A percentile compares a stretch with the other conserved stretches of the same genome.
Conservation (phyloP, 2,888 invertebrate species). For the Rutpela maculata region DNA sequence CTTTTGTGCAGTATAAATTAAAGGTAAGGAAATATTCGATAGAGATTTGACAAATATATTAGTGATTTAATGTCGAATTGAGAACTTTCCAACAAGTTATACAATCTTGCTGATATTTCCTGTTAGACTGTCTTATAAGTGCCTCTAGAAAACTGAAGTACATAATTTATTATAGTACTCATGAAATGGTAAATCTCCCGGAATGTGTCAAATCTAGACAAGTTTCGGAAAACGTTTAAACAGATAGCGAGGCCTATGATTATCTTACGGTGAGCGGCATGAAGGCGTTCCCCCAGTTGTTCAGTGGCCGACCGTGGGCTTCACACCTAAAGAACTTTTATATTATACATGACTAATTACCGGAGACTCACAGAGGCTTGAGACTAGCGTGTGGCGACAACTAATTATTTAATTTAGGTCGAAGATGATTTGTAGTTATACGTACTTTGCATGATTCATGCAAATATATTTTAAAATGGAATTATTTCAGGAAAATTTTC, state of each 20-base stretch:
- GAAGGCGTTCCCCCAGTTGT: not conserved
- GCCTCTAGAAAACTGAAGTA: no score
- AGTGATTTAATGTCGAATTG: no score
- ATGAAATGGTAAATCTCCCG: not conserved
- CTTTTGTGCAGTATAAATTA: no score
- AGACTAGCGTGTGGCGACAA: slow-evolving; percentile 28
- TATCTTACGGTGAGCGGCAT: not conserved
- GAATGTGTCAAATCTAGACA: not conserved
- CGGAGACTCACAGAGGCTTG: slow-evolving; percentile 2
- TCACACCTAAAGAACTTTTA: not conserved
- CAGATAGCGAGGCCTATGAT: not conserved
- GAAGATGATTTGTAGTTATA: not conserved
- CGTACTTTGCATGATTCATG: no score
- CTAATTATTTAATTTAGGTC: slow-evolving; percentile 9
- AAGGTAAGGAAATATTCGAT: no score
- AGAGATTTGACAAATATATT: no score
- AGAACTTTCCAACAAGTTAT: no score
- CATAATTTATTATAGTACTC: no score
- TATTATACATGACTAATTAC: slow-evolving; percentile 14
- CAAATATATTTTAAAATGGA: not conserved
- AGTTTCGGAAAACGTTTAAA: slow-evolving; percentile 2
- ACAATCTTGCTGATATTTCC: no score
- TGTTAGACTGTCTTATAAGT: no score
- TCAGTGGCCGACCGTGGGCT: not conserved
- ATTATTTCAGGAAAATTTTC: not conserved